These are phyloP conservation scores for Lucilia sericata DNA, from an alignment of 1,140 invertebrate species.

Conservation along the genomic window DNA sequence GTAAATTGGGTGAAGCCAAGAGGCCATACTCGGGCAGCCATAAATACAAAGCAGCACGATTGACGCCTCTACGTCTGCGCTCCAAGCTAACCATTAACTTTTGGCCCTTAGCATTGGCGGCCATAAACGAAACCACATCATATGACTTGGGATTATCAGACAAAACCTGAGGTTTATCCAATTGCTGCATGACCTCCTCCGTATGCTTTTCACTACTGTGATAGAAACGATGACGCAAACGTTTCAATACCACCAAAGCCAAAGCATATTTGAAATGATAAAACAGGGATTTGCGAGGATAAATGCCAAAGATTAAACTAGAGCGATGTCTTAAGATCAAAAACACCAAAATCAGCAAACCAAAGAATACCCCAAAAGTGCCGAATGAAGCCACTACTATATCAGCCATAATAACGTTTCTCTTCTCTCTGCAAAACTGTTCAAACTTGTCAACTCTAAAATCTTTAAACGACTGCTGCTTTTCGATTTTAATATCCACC, in stretches of 20 bases:
- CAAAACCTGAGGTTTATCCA: constrained; percentile 57
- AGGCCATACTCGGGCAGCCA: constrained; percentile 56
- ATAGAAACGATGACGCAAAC: constrained; percentile 59
- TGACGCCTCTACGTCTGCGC: constrained; percentile 55
- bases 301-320: constrained; percentile 60
- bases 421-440: background rate
- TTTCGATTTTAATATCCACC: background rate
- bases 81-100: constrained; percentile 61
- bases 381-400: background rate
- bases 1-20: constrained; percentile 54
- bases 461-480: background rate
- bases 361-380: background rate
- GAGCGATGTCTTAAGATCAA: constrained; percentile 55
- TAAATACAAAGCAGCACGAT: constrained; percentile 59
- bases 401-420: background rate
- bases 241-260: constrained; percentile 54
- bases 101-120: constrained; percentile 54
- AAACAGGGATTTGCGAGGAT: constrained; percentile 60
- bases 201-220: constrained; percentile 53
- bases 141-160: constrained; percentile 60
- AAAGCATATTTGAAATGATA: constrained; percentile 58
- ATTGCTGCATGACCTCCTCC: constrained; percentile 52
- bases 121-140: constrained; percentile 63
- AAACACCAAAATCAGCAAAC: constrained; percentile 46
- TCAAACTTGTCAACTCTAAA: background rate